Conservation (phyloP, 2,888 invertebrate genomes). For the Eilema caniola region DNA sequence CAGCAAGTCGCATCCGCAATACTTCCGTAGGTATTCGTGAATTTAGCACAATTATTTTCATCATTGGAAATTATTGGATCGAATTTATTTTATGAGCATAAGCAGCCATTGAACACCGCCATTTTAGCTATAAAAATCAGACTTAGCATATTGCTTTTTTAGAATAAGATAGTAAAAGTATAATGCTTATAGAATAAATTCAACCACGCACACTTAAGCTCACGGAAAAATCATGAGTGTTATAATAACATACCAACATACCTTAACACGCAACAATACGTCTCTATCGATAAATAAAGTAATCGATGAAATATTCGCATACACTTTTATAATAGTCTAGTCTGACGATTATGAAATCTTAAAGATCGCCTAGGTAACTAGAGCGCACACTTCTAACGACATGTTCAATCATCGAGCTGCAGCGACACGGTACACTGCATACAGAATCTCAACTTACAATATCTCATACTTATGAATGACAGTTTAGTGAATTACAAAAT, state of each 20-base stretch:
- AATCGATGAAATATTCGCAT: slow-evolving; percentile 57
- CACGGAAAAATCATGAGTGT: slow-evolving; percentile 37
- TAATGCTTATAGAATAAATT: slow-evolving; percentile 45
- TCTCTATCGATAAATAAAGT: slow-evolving; percentile 59
- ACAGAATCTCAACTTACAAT: slow-evolving; percentile 41
- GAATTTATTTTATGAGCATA: slow-evolving; percentile 60
- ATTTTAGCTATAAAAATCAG: slow-evolving; percentile 35
- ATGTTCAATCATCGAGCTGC: slow-evolving; percentile 38
- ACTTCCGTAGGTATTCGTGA: slow-evolving; percentile 63
- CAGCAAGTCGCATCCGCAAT: slow-evolving; percentile 61
- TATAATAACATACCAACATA: slow-evolving; percentile 59
- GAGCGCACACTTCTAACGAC: slow-evolving; percentile 53
- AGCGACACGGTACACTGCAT: slow-evolving; percentile 46
- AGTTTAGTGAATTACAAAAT: slow-evolving; percentile 12
- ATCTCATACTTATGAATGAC: slow-evolving; percentile 16
- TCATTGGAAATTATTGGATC: slow-evolving; percentile 54
- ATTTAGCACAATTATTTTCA: slow-evolving; percentile 69
- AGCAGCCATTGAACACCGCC: slow-evolving; percentile 22
- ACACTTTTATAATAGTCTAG: slow-evolving; percentile 64
- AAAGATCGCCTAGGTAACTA: slow-evolving; percentile 55
- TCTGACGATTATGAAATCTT: slow-evolving; percentile 59
- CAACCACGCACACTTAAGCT: slow-evolving; percentile 35
- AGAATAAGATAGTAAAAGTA: slow-evolving; percentile 27
- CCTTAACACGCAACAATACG: slow-evolving; percentile 59
- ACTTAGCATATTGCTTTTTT: slow-evolving; percentile 37